Conservation (phyloP, 2,888 invertebrate genomes). For the Stratiomys singularior region DNA sequence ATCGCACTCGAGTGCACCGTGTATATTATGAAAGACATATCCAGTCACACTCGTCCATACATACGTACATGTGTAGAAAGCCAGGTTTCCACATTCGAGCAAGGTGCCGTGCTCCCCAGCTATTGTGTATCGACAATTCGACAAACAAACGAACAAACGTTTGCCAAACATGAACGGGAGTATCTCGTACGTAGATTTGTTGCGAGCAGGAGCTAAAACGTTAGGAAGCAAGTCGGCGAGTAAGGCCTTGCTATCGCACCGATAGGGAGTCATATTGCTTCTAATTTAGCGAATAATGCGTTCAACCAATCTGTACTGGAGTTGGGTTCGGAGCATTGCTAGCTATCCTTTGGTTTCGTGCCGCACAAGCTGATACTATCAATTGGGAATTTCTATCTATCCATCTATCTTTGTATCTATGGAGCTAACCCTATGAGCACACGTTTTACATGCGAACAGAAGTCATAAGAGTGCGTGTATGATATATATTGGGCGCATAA, state of each 20-base stretch:
- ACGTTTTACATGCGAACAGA: slow-evolving; percentile 5
- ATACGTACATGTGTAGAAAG: neutral
- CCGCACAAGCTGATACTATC: slow-evolving; percentile 29
- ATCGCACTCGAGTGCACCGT: neutral
- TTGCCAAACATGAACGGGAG: slow-evolving; percentile 2
- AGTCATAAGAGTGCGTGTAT: slow-evolving; percentile 24
- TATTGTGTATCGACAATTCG: neutral
- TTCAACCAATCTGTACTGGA: slow-evolving; percentile 1
- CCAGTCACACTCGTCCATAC: no score
- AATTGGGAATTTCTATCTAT: neutral
- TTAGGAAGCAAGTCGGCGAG: neutral
- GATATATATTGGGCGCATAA: slow-evolving; percentile 30
- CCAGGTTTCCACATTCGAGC: neutral
- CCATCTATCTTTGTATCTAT: no score
- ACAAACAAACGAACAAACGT: slow-evolving; percentile 8
- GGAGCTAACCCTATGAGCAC: no score
- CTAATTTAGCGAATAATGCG: slow-evolving; percentile 46
- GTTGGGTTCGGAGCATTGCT: slow-evolving; percentile 5
- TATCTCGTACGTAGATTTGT: slow-evolving; percentile 9
- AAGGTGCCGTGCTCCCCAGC: neutral
- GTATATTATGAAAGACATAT: neutral
- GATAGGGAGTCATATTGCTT: slow-evolving; percentile 14
- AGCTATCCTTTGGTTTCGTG: neutral
- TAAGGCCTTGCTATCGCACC: neutral
- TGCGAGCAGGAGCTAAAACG: neutral